Evolutionary conservation across 2,888 invertebrate species (phyloP).

Genomic region (Sphinx pinastri): DNA sequence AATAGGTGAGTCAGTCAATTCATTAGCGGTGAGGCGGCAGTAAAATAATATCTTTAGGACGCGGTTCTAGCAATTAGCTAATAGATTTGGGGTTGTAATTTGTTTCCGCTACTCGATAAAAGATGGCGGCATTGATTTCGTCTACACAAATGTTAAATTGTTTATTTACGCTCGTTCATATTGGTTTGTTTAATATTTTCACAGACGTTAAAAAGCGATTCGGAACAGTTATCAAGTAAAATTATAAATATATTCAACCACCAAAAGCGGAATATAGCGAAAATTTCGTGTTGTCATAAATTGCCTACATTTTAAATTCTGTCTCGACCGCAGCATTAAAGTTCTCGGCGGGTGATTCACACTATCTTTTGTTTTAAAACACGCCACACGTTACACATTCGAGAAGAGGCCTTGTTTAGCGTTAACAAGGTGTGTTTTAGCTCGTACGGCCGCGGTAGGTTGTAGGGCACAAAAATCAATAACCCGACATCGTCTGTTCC

Average conservation of each 20-base stretch:
- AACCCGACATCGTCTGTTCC: constrained; percentile 37
- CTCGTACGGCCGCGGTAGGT: constrained; percentile 28
- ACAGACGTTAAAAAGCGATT: not conserved
- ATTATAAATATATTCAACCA: not conserved
- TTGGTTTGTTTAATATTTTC: no score
- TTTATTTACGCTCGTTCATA: not conserved
- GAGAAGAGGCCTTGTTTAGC: constrained; percentile 37
- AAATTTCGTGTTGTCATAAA: constrained; percentile 15
- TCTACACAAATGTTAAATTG: constrained; percentile 1
- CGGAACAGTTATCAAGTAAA: not conserved
- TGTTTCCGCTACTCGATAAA: constrained; percentile 48
- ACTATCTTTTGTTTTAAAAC: constrained; percentile 61
- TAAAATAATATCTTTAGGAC: constrained; percentile 64
- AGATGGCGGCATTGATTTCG: constrained; percentile 51
- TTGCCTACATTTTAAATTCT: constrained; percentile 24
- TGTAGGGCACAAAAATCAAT: constrained; percentile 59
- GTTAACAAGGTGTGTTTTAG: not conserved
- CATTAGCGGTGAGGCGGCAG: constrained; percentile 62
- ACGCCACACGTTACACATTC: constrained; percentile 32
- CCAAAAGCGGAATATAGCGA: not conserved
- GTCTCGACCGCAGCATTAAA: constrained; percentile 39
- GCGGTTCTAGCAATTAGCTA: constrained; percentile 61
- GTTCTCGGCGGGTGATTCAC: constrained; percentile 61
- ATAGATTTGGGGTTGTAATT: constrained; percentile 56
- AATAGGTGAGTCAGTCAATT: constrained; percentile 80